Evolutionary conservation across 2,797 vertebrate genomes (phyloP).

Genomic region (Molothrus aeneus): DNA sequence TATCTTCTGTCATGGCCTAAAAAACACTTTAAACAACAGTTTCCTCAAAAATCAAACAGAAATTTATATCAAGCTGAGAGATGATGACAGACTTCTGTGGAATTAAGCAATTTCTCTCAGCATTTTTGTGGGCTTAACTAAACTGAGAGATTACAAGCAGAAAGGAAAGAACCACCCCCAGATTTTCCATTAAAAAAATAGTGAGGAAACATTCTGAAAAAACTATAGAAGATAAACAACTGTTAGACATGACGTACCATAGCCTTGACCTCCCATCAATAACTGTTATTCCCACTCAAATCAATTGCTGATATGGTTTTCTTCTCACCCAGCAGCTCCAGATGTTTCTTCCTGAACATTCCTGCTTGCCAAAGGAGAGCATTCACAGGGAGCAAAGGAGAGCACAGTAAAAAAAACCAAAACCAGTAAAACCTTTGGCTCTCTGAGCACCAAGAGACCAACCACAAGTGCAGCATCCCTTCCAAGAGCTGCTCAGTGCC

Average conservation of each 20-base stretch:
- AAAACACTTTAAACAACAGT: neutral
- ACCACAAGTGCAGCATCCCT: neutral
- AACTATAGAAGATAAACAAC: conserved; percentile 22
- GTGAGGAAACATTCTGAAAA: neutral
- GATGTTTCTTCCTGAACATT: neutral
- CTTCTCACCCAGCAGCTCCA: conserved; percentile 1
- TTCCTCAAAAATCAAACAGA: conserved; percentile 26
- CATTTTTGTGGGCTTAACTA: conserved; percentile 69
- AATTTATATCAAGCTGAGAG: neutral
- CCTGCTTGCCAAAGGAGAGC: neutral
- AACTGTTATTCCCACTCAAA: neutral
- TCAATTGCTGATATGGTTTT: neutral
- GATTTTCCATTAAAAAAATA: conserved; percentile 20
- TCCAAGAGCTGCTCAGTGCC: neutral
- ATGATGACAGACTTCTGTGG: conserved; percentile 45
- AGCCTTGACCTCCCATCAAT: neutral
- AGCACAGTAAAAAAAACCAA: neutral
- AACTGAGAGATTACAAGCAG: conserved; percentile 52
- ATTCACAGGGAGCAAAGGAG: neutral
- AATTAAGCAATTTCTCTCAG: conserved; percentile 61
- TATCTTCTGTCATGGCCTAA: neutral
- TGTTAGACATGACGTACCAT: neutral
- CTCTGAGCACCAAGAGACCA: neutral
- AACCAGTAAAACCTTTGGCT: neutral
- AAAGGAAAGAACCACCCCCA: conserved; percentile 66